A percentile compares a stretch with the other conserved stretches of the same genome.
Conservation (phyloP, 2,888 invertebrate genomes). For the Brenthis ino region DNA sequence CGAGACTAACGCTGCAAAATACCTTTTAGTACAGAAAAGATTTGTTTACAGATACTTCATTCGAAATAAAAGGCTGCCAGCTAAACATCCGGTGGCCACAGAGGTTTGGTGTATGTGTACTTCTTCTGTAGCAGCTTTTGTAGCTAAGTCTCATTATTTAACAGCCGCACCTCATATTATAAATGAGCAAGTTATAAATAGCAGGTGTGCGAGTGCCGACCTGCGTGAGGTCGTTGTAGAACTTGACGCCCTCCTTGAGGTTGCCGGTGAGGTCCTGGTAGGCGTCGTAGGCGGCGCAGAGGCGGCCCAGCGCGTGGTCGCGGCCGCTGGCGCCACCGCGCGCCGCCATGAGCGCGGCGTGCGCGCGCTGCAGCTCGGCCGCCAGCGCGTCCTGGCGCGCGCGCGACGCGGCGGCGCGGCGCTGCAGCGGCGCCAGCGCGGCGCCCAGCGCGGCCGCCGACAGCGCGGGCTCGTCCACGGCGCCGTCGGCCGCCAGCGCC, state of each 20-base stretch:
- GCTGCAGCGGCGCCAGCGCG: conserved; percentile 89
- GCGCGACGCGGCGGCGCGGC: conserved; percentile 89
- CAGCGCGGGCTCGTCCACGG: conserved; percentile 91
- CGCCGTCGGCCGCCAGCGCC: conserved; percentile 92
- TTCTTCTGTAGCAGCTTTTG: too few relatives aligned
- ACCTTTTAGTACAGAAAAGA: too few relatives aligned
- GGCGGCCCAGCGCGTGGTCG: conserved; percentile 90
- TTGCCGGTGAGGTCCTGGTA: conserved; percentile 95
- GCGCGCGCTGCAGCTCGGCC: conserved; percentile 64
- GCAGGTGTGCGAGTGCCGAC: too few relatives aligned
- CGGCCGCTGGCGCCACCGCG: conserved; percentile 85
- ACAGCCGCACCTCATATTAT: too few relatives aligned
- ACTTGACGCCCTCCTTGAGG: conserved; percentile 97
- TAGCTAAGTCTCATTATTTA: too few relatives aligned
- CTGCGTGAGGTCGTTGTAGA: conserved; percentile 92
- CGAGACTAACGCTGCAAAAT: too few relatives aligned
- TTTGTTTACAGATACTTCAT: too few relatives aligned
- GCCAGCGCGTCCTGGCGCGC: conserved; percentile 80
- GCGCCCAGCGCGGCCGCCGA: conserved; percentile 92
- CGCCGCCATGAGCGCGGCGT: conserved; percentile 83
- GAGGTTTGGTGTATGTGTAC: too few relatives aligned
- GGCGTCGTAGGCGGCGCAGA: conserved; percentile 95
- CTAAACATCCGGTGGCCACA: too few relatives aligned
- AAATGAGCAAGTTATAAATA: too few relatives aligned
- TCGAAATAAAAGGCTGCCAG: too few relatives aligned